A percentile compares a stretch with the other conserved stretches of the same genome.
These are phyloP conservation scores for Parauchenoglanis punctatus DNA, from an alignment of 2,797 vertebrate genomes.

Conservation along the genomic window DNA sequence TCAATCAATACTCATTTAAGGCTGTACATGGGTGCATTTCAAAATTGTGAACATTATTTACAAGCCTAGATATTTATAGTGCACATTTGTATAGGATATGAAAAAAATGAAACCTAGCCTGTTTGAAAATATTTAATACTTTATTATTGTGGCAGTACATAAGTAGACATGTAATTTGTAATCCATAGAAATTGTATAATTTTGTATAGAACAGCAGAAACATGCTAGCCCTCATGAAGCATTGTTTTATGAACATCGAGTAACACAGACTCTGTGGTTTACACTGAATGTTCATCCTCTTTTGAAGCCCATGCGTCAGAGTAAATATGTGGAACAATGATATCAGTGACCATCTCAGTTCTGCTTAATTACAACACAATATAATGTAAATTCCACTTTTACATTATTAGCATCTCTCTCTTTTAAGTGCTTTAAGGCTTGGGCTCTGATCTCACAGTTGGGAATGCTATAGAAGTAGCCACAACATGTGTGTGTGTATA, in stretches of 20 bases:
- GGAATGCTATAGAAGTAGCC: slow-evolving; percentile 49
- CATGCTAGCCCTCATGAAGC: slow-evolving; percentile 79
- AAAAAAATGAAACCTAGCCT: slow-evolving; percentile 24
- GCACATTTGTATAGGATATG: not conserved
- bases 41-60: not conserved
- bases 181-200: slow-evolving; percentile 77
- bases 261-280: slow-evolving; percentile 74
- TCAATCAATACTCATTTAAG: not conserved
- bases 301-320: slow-evolving; percentile 77
- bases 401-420: slow-evolving; percentile 32
- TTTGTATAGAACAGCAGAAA: slow-evolving; percentile 77
- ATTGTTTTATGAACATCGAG: slow-evolving; percentile 75
- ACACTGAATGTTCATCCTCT: slow-evolving; percentile 76
- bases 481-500: slow-evolving; percentile 53
- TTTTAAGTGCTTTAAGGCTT: slow-evolving; percentile 58
- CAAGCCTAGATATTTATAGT: not conserved
- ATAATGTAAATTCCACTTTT: slow-evolving; percentile 20
- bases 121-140: slow-evolving; percentile 77
- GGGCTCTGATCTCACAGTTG: slow-evolving; percentile 44
- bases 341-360: slow-evolving; percentile 33
- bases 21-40: not conserved
- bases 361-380: slow-evolving; percentile 22
- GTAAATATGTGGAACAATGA: slow-evolving; percentile 67
- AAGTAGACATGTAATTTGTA: slow-evolving; percentile 75
- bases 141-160: slow-evolving; percentile 78